A percentile compares a stretch with the other conserved stretches of the same genome.
These are phyloP conservation scores for Peromyscus aztecus DNA, from an alignment of 2,797 vertebrate species.

Conservation along the genomic window DNA sequence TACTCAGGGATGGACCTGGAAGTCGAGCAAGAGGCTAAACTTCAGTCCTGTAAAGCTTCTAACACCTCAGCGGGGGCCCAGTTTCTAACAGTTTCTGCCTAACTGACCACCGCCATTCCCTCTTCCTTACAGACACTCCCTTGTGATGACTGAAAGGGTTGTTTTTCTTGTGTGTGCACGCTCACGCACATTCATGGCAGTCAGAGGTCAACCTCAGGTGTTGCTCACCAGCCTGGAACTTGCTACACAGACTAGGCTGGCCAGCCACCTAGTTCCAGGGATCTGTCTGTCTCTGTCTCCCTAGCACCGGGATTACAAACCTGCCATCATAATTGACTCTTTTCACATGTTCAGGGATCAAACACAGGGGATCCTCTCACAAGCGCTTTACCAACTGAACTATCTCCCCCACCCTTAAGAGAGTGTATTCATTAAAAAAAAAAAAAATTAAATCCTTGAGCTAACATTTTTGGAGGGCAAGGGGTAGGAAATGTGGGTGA, in stretches of 20 bases:
- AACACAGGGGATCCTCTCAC: background rate
- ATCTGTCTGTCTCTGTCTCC: background rate
- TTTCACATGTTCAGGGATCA: background rate
- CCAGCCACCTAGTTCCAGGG: background rate
- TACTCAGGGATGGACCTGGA: background rate
- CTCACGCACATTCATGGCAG: background rate
- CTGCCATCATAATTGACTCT: background rate
- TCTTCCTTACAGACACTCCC: background rate
- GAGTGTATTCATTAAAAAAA: background rate
- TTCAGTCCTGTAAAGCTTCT: background rate
- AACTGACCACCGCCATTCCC: background rate
- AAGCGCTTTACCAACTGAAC: background rate
- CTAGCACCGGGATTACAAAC: background rate
- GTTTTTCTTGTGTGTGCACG: background rate
- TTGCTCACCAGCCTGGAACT: background rate
- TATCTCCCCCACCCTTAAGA: background rate
- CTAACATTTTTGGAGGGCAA: background rate
- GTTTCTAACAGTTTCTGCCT: constrained; percentile 3
- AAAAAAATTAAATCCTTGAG: constrained; percentile 1
- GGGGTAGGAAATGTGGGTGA: background rate
- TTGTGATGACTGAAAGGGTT: background rate
- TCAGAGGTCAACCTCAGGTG: background rate
- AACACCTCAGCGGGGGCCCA: background rate
- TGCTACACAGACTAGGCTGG: background rate
- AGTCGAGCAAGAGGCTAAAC: background rate